Evolutionary conservation across 2,113 vertebrate genomes (phyloP), one percentile per base, ranked within the genome.

Genomic region (Nycticryphes semicollaris): DNA sequence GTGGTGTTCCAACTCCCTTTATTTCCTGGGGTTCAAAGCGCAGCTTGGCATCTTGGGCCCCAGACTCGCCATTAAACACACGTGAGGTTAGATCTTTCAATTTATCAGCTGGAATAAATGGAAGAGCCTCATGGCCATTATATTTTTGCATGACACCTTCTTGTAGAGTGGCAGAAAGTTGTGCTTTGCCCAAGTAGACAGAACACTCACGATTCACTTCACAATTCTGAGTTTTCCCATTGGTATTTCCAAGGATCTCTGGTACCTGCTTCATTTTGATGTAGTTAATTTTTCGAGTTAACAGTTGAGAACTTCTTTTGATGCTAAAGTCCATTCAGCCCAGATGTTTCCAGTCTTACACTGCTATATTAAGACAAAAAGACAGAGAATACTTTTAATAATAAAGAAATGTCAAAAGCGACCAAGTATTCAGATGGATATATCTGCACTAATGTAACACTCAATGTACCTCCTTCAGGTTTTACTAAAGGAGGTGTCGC

Each of bases 241-340:
- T 97, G 27, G 97, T 21, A 62, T 63, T 97, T 85, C 98, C 97
- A 12, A 99, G 98, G 92, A 98, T 97, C 84, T 99, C 99, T 5
- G 99, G 98, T 5, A 98, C 98, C 98, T 99, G 99, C 98, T 99
- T 99, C 99, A 99, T 99, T 98, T 98, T 99, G 93, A 98, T 89
- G 31, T 98, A 98, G 96, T 97, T 98, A 85, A 98, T 98, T 97
- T 99, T 98, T 54, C 98, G 98, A 97, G 98, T 98, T 53, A 98
- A 97, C 90, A 98, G 98, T 96, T 99, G 97, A 92, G 99, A 98
- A 87, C 98, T 98, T 92, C 98, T 98, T 96, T 97, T 99, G 97
- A 98, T 90, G 97, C 97, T 97, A 88, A 97, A 94, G 97, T 98
- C 98, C 98, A 98, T 98, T 84, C 98, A 97, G 97, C 60, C 95